phyloP scores from a whole-genome alignment of 2,888 invertebrate genomes.

The Xanthorhoe spadicearia region DNA sequence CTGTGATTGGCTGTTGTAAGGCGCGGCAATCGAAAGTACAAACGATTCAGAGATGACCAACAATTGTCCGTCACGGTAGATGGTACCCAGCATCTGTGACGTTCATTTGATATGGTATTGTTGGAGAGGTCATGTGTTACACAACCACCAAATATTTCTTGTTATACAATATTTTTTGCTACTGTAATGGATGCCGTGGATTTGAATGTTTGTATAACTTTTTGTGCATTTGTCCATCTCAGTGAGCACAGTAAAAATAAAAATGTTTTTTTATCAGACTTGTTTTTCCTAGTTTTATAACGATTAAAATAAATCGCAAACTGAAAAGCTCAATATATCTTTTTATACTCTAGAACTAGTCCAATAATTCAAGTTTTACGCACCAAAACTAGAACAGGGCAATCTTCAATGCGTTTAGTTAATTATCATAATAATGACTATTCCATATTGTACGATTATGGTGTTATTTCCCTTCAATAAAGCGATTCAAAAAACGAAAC shows the following conservation, averaged over 20 bases:
- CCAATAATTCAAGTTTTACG: too few species aligned
- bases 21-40: constrained; percentile 54
- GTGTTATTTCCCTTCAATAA: constrained; percentile 3
- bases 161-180: constrained; percentile 33
- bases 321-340: too few species aligned
- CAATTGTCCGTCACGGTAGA: constrained; percentile 59
- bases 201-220: constrained; percentile 29
- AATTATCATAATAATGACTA: neutral
- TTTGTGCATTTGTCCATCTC: constrained; percentile 10
- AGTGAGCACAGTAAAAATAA: neutral
- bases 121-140: constrained; percentile 45
- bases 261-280: neutral
- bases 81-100: constrained; percentile 63
- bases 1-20: constrained; percentile 49
- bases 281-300: neutral
- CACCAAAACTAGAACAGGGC: neutral
- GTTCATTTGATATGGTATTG: constrained; percentile 69
- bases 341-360: too few species aligned
- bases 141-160: constrained; percentile 29
- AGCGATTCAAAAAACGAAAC: constrained; percentile 3
- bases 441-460: neutral
- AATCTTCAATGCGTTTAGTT: neutral
- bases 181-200: constrained; percentile 29
- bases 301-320: too few species aligned
- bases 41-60: constrained; percentile 58